Base-by-base conservation (phyloP, 2,797 vertebrate species). In the Octomys mimax region DNA sequence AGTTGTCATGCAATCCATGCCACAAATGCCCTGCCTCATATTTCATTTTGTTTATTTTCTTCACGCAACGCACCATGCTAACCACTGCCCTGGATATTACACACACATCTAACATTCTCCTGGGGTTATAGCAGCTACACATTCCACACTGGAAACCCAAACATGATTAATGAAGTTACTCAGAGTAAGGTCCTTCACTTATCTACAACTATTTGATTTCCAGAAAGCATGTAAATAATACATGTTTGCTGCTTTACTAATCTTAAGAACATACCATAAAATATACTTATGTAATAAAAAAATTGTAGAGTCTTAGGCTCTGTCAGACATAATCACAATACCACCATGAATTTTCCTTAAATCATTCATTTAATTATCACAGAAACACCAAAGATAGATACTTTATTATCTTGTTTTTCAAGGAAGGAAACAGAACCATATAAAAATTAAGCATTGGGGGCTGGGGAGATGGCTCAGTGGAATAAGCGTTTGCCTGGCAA, bases 251-350 rank as follows among this genome's bases (percentile, higher is more conserved):
- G 22, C 22, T 26, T 31, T 79, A 87, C 62, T 14, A 71, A 73
- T 91, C 78, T 77, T 96, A 80, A 96, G 92, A 68, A 90, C 14
- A 36, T 64, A 39, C 70, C 82, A 68, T 95, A 82, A 87, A 95
- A 82, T 71, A 82, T 33, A 90, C 87, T 81, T 93, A 54, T 21
- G 14, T 59, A 88, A 71, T 49, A 91, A 92, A 91, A 82, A 87
- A 61, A 59, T 79, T 77, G 87, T 70, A 61, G 80, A 85, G 7
- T 62, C 31, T 78, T 77, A 10, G 5, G n/a, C 85, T 94, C 78
- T 49, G 19, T 84, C 39, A 85, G 31, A 54, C 21, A 66, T 46
- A 79, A 59, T 89, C 9, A 12, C 62, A 78, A 49, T 42, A 54
- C 71, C 22, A 75, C 46, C 64, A 61, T 91, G n/a, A 14, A 46